A percentile compares a stretch with the other conserved stretches of the same genome.
Evolutionary conservation across 2,888 invertebrate genomes (phyloP).

Genomic region (Epinotia demarniana): DNA sequence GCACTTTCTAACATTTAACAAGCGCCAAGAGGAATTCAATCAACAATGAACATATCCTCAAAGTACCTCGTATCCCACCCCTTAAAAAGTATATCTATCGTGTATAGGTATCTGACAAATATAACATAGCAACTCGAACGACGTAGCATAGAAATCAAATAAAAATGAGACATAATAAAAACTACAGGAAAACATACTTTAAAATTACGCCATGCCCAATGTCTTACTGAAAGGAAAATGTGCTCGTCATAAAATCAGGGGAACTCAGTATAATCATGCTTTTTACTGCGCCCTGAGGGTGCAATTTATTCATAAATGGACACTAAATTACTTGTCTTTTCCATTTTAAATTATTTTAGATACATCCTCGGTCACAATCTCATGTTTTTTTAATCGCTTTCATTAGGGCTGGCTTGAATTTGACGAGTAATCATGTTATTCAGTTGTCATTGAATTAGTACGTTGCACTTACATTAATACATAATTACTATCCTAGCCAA

Average conservation of each 20-base stretch:
- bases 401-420: background rate
- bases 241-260: constrained; percentile 49
- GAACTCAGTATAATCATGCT: constrained; percentile 39
- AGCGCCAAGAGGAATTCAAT: no score
- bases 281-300: constrained; percentile 34
- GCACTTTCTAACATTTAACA: no score
- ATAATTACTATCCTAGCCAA: no score
- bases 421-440: background rate
- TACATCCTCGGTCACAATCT: background rate
- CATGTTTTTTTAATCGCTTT: background rate
- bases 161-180: constrained; percentile 36
- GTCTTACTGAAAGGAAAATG: constrained; percentile 57
- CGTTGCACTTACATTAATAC: background rate
- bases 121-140: background rate
- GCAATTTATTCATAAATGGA: constrained; percentile 20
- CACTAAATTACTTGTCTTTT: constrained; percentile 10
- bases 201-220: constrained; percentile 61
- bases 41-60: no score
- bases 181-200: constrained; percentile 50
- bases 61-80: no score
- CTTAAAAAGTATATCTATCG: no score
- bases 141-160: constrained; percentile 17
- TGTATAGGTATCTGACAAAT: no score
- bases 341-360: background rate
- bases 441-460: background rate